Conservation (phyloP, 2,888 invertebrate species). For the Esperia sulphurella region DNA sequence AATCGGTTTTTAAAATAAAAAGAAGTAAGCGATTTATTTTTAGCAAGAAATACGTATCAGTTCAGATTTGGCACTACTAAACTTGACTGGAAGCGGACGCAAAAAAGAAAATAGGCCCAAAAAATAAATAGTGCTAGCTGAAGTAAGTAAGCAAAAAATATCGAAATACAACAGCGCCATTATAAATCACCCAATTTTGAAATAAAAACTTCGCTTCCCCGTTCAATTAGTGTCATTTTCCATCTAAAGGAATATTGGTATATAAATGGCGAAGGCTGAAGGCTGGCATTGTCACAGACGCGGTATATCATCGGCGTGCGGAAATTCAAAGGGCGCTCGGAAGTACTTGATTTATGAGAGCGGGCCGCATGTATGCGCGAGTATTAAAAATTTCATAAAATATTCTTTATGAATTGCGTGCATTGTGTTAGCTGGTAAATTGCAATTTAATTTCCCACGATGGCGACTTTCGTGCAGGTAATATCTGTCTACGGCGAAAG, state of each 20-base stretch:
- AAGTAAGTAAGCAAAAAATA: not conserved
- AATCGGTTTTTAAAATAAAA: too few species aligned
- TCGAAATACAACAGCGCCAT: not conserved
- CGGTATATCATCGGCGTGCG: constrained; percentile 64
- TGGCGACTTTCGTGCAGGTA: constrained; percentile 3
- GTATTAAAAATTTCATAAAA: constrained; percentile 72
- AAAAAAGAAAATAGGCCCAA: too few species aligned
- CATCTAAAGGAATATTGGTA: constrained; percentile 62
- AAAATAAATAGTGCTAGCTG: too few species aligned
- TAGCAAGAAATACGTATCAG: too few species aligned
- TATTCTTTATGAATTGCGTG: constrained; percentile 59
- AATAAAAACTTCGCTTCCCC: constrained; percentile 25
- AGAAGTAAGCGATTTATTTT: too few species aligned
- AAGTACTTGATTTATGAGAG: constrained; percentile 72
- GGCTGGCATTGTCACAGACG: constrained; percentile 65
- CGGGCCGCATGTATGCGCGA: constrained; percentile 55
- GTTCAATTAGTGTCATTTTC: constrained; percentile 57
- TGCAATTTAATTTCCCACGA: constrained; percentile 7
- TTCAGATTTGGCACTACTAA: too few species aligned
- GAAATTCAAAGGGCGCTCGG: constrained; percentile 70
- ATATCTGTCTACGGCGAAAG: constrained; percentile 7
- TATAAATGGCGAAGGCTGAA: constrained; percentile 56
- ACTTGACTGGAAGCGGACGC: too few species aligned
- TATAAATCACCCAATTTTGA: not conserved
- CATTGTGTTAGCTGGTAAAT: constrained; percentile 23